Evolutionary conservation across 2,888 invertebrate genomes (phyloP), one percentile per base, ranked within the genome.

Genomic region (Saturnia japonica): DNA sequence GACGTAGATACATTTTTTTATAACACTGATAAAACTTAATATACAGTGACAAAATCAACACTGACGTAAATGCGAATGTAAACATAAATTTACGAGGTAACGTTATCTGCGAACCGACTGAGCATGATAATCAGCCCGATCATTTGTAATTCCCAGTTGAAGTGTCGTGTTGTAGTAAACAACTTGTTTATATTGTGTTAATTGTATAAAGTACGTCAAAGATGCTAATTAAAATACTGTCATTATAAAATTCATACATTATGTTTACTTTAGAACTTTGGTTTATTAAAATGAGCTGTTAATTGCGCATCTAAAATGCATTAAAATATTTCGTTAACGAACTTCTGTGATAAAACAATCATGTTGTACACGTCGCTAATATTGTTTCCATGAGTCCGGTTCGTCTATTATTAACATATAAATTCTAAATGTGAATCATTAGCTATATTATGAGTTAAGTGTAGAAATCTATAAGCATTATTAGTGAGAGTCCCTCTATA

Each of bases 41-140:
- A 42, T 70, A 54, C 54, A 67, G 54, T 67, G 54, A 19, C 42
- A 54, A 25, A 47, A 54, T 54, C 43, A 12, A 70, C 67, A 70
- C 57, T 70, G 70, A 70, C 70, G 70, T 51, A 70, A 66, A 70
- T 70, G 34, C 25, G 51, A 64, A 62, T 68, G 72, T 72, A 68
- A 70, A 72, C 70, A 72, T 67, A 68, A 72, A 72, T 51, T 42
- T 68, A 64, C 68, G 54, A 70, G 69, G 64, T 43, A 72, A 54
- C 68, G 70, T 68, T 72, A 72, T 72, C 72, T 66, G 54, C 68
- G 51, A 70, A 54, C 66, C 68, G 57, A 71, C 66, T 68, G 54
- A 51, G 70, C 51, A 22, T 67, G 71, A 71, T 71, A 71, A 67
- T 70, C 66, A 67, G 51, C 42, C n/a, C 54, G 67, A 70, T 66